phyloP scores from a whole-genome alignment of 2,113 vertebrate species.

The Dinomys branickii region DNA sequence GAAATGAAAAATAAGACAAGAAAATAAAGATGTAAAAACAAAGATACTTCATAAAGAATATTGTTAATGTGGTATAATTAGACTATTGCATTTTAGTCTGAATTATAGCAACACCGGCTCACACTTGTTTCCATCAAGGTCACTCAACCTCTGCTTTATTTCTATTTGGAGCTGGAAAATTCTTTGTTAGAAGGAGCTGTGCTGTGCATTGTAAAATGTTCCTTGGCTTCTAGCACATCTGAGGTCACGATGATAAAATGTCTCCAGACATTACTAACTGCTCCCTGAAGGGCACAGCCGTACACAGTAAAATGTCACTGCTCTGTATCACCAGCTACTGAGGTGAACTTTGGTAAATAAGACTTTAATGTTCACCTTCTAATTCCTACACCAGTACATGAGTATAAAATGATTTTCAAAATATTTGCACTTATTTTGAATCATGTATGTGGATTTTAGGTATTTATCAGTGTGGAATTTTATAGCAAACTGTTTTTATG shows the following conservation, averaged over 20 bases:
- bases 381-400: not conserved
- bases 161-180: not conserved
- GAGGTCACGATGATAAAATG: not conserved
- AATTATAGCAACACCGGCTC: not conserved
- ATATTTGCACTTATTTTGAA: not conserved
- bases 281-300: not conserved
- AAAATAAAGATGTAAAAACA: not conserved
- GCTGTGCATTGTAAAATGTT: not conserved
- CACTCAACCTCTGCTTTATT: not conserved
- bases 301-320: not conserved
- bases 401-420: not conserved
- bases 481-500: fast-evolving
- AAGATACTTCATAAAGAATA: not conserved
- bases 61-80: not conserved
- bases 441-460: not conserved
- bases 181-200: not conserved
- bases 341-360: not conserved
- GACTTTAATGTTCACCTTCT: not conserved
- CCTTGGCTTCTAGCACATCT: not conserved
- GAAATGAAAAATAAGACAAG: not conserved
- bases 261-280: not conserved
- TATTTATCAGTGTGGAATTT: not conserved
- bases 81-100: not conserved
- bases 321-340: not conserved
- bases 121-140: not conserved